Conservation (phyloP, 2,888 invertebrate genomes). For the Brachyptera putata region DNA sequence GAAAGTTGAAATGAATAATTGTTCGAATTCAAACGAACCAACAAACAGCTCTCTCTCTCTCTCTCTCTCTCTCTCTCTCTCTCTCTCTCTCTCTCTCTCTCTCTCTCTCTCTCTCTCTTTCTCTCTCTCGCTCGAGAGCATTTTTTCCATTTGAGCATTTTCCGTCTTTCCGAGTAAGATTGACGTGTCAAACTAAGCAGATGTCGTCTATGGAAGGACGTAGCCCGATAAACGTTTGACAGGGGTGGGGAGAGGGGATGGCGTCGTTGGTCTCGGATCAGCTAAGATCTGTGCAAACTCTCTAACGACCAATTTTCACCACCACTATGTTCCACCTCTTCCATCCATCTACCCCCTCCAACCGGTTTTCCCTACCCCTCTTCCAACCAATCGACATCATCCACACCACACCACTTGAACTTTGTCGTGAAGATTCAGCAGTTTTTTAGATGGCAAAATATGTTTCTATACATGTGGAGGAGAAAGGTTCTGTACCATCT, state of each 20-base stretch:
- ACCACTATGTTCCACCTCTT: conserved; percentile 6
- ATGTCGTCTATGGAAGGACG: not conserved
- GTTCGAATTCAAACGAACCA: too few species aligned
- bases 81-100: conserved; percentile 1
- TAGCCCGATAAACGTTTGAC: not conserved
- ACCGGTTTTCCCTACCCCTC: too few species aligned
- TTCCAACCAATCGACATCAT: too few species aligned
- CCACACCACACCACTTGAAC: not conserved
- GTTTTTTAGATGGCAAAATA: too few species aligned
- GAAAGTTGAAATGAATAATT: too few species aligned
- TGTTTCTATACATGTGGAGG: too few species aligned
- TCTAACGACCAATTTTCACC: conserved; percentile 12
- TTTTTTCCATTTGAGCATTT: not conserved
- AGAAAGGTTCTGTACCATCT: too few species aligned
- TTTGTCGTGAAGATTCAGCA: too few species aligned
- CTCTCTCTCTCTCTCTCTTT: not conserved
- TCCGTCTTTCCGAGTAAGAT: not conserved
- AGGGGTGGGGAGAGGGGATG: not conserved
- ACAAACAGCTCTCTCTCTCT: not conserved
- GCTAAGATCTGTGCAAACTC: conserved; percentile 11
- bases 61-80: not conserved
- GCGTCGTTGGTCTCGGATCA: not conserved
- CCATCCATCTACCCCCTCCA: conserved; percentile 10
- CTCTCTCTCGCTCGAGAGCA: not conserved
- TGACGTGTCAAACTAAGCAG: not conserved